Evolutionary conservation across 2,888 invertebrate species (phyloP).

Genomic region (Eristalis intricaria): DNA sequence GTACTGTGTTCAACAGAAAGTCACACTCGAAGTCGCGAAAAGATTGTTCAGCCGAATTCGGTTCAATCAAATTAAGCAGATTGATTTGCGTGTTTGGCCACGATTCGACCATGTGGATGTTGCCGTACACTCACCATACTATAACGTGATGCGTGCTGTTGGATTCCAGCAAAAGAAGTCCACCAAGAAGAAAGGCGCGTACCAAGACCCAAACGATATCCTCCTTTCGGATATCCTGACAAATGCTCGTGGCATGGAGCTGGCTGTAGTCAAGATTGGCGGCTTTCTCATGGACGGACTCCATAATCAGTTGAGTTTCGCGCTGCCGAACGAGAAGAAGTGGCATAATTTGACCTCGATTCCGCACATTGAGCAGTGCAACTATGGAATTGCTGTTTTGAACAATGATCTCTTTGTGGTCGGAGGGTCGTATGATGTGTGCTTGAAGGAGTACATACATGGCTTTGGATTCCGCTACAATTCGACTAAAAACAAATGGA

Average conservation of each 20-base stretch:
- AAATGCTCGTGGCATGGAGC: conserved; percentile 86
- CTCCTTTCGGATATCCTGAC: conserved; percentile 79
- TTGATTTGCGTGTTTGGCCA: conserved; percentile 41
- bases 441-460: conserved; percentile 86
- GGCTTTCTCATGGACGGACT: conserved; percentile 87
- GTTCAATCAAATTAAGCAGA: conserved; percentile 75
- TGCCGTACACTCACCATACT: conserved; percentile 37
- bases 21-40: conserved; percentile 71
- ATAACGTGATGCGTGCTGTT: conserved; percentile 32
- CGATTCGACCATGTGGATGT: conserved; percentile 36
- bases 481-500: conserved; percentile 85
- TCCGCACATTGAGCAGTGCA: conserved; percentile 88
- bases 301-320: conserved; percentile 87
- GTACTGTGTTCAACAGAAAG: conserved; percentile 82
- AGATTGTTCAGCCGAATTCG: conserved; percentile 75
- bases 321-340: conserved; percentile 83
- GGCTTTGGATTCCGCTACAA: conserved; percentile 87
- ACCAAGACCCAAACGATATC: conserved; percentile 59
- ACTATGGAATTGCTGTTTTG: conserved; percentile 87
- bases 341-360: conserved; percentile 87
- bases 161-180: conserved; percentile 45
- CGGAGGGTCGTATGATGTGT: conserved; percentile 88
- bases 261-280: conserved; percentile 86
- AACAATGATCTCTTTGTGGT: conserved; percentile 87
- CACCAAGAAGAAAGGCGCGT: conserved; percentile 13